Base-by-base conservation (phyloP, 2,888 invertebrate species). In the Philereme vetulata region DNA sequence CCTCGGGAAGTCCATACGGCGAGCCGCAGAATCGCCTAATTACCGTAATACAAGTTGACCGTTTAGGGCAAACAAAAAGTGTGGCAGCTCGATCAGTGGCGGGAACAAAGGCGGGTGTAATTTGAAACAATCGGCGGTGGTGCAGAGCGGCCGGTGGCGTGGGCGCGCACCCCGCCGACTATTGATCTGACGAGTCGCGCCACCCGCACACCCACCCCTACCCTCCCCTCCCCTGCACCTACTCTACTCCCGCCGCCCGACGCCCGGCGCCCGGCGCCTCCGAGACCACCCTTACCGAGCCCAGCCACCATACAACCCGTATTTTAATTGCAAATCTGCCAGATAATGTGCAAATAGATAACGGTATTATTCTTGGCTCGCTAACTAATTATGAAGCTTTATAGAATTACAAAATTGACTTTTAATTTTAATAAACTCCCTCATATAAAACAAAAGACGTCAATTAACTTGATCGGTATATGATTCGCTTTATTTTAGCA, bases 321-420 rank as follows among this genome's bases (percentile, higher is more conserved):
- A 90, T 91, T 92, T 91, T 92, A 92, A 92, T 92, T 92, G 92
- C 90, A 91, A 91, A 92, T 92, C 90, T 90, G 88, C 89, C 85
- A 90, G 92, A 90, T 91, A 90, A 92, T 90, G 90, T 86, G 88
- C 88, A 91, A 92, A 92, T 90, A 91, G 90, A 91, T 91, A 92
- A 90, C 88, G 81, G 85, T 80, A 89, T 92, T 90, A 90, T 88
- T 87, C 86, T 85, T 81, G 75, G 80, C 85, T 87, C 82, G 86
- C 84, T 87, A 84, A 89, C 88, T 90, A 85, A 89, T 90, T 88
- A 88, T 85, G 78, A 82, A 82, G 80, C 78, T 79, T 81, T 84
- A 87, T 86, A 78, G 76, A 82, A 82, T 86, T 81, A 81, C 76
- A 62, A 75, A 68, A 70, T 66, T 63, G 67, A 72, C 68, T 65